These are phyloP conservation scores for Natrix natrix DNA, from an alignment of 2,797 vertebrate genomes.

Conservation along the genomic window DNA sequence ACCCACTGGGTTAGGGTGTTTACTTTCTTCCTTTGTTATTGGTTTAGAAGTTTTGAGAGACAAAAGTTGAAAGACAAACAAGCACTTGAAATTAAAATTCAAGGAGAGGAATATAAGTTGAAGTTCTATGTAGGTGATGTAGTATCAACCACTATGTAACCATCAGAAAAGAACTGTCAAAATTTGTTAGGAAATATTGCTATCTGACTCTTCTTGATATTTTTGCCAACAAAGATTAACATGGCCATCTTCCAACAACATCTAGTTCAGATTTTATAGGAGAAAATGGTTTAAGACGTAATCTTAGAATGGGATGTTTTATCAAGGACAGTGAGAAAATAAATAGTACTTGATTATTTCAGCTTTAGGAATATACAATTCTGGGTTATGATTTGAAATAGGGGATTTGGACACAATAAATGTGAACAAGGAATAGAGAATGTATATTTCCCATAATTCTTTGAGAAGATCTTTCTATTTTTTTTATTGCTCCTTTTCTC, in stretches of 20 bases:
- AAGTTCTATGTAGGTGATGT: not conserved
- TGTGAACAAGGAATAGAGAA: not conserved
- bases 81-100: not conserved
- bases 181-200: not conserved
- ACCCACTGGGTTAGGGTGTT: not conserved
- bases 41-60: not conserved
- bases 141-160: not conserved
- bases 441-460: not conserved
- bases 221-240: not conserved
- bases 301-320: not conserved
- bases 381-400: not conserved
- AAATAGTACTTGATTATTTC: not conserved
- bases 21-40: not conserved
- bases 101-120: not conserved
- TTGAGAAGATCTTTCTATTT: not conserved
- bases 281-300: not conserved
- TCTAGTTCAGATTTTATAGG: not conserved
- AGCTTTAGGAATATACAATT: not conserved
- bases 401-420: not conserved
- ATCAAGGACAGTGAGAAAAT: not conserved
- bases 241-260: not conserved
- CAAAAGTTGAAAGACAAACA: not conserved
- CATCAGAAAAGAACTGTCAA: not conserved
- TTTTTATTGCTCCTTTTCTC: slow-evolving; percentile 16
- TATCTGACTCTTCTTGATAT: not conserved